Evolutionary conservation across 2,797 vertebrate genomes (phyloP).

Genomic region (Acanthurus tractus): DNA sequence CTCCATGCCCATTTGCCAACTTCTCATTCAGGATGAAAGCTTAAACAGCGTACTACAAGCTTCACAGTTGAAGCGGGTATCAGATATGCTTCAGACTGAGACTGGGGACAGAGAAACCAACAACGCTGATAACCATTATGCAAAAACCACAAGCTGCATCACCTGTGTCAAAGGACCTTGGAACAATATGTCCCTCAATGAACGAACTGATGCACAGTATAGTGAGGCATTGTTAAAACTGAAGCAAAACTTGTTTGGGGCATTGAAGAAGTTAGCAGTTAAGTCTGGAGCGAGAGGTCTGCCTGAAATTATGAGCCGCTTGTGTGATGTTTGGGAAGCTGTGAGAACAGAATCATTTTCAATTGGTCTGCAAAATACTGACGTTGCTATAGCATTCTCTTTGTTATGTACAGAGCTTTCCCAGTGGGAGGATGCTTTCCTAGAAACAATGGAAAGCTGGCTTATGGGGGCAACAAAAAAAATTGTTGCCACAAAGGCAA

Average conservation of each 20-base stretch:
- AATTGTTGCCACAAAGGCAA: slow-evolving; percentile 60
- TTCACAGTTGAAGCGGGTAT: slow-evolving; percentile 70
- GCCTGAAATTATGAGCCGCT: slow-evolving; percentile 81
- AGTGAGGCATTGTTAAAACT: slow-evolving; percentile 82
- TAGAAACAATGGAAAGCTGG: slow-evolving; percentile 77
- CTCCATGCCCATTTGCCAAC: slow-evolving; percentile 69
- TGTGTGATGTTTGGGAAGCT: slow-evolving; percentile 83
- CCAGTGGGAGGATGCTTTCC: slow-evolving; percentile 69
- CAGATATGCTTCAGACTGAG: slow-evolving; percentile 67
- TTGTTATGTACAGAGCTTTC: slow-evolving; percentile 78
- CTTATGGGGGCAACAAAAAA: slow-evolving; percentile 61
- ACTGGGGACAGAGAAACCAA: slow-evolving; percentile 17
- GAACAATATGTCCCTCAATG: slow-evolving; percentile 78
- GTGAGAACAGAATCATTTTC: slow-evolving; percentile 76
- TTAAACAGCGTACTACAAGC: slow-evolving; percentile 74
- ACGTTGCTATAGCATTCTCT: slow-evolving; percentile 78
- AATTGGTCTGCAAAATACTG: slow-evolving; percentile 76
- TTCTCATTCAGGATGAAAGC: slow-evolving; percentile 72
- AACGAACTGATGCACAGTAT: slow-evolving; percentile 80
- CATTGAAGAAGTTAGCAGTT: slow-evolving; percentile 75
- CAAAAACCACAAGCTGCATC: slow-evolving; percentile 55
- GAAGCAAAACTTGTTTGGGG: slow-evolving; percentile 83
- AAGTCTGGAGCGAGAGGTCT: slow-evolving; percentile 72
- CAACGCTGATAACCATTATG: slow-evolving; percentile 16
- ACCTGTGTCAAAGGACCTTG: slow-evolving; percentile 84